Evolutionary conservation across 2,113 vertebrate genomes (phyloP).

Genomic region (Onychorhynchus coronatus): DNA sequence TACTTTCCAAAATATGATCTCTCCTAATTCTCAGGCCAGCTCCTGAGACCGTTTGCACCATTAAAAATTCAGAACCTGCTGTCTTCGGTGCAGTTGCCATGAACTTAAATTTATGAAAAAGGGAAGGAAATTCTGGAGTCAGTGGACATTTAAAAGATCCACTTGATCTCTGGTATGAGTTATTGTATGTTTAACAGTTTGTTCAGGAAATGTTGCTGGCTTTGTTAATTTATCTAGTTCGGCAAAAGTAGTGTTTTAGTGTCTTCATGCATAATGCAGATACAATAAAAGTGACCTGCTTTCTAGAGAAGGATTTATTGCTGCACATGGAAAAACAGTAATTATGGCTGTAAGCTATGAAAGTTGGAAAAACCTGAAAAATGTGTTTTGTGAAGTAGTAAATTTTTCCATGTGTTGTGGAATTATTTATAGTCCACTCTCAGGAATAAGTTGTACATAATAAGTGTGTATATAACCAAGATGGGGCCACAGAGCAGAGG

Average conservation of each 20-base stretch:
- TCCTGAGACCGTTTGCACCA: not conserved
- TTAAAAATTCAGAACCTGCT: not conserved
- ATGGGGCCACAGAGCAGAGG: not conserved
- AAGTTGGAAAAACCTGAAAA: conserved; percentile 42
- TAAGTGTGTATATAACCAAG: not conserved
- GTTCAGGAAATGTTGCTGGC: conserved; percentile 31
- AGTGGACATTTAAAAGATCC: not conserved
- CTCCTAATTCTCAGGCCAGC: not conserved
- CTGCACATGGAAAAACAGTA: conserved; percentile 49
- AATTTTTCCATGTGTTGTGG: conserved; percentile 42
- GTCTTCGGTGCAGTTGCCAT: not conserved
- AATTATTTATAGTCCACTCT: conserved; percentile 35
- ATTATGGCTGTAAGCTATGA: conserved; percentile 1
- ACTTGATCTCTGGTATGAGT: not conserved
- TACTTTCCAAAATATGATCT: not conserved
- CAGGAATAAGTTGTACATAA: not conserved
- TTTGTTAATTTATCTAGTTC: not conserved
- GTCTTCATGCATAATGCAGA: conserved; percentile 6
- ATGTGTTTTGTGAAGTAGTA: conserved; percentile 25
- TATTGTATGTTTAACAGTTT: not conserved
- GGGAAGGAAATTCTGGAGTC: not conserved
- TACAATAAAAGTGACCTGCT: not conserved
- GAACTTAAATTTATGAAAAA: not conserved
- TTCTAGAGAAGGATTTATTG: conserved; percentile 29
- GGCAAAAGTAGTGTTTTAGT: not conserved